Conservation (phyloP, 2,888 invertebrate genomes). For the Eupithecia insigniata region DNA sequence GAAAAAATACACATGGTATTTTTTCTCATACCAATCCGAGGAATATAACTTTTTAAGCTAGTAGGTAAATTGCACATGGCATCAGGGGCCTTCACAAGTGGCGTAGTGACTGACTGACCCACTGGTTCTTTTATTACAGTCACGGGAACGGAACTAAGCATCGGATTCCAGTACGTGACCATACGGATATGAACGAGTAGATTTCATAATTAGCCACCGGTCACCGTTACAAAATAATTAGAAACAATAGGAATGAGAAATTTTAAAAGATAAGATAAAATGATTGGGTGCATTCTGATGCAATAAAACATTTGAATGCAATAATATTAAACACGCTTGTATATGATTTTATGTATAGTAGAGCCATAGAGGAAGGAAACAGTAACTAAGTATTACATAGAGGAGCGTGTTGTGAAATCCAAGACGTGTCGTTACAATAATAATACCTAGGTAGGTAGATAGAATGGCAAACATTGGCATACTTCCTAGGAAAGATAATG, state of each 20-base stretch:
- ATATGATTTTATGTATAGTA: too few relatives aligned
- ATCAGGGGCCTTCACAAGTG: constrained; percentile 47
- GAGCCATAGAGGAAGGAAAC: neutral
- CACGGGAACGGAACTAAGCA: constrained; percentile 38
- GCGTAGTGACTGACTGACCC: constrained; percentile 29
- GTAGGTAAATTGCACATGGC: constrained; percentile 47
- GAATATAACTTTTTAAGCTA: too few relatives aligned
- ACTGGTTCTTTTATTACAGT: constrained; percentile 33
- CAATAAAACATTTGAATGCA: neutral
- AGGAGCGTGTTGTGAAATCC: constrained; percentile 5
- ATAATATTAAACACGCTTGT: too few relatives aligned
- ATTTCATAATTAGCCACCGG: constrained; percentile 24
- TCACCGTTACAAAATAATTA: constrained; percentile 12
- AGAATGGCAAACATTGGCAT: neutral
- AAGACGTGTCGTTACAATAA: neutral
- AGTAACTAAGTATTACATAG: neutral
- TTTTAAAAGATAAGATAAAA: neutral
- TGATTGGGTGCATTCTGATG: neutral
- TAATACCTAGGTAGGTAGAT: neutral
- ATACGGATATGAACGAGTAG: constrained; percentile 20
- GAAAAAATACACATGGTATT: neutral
- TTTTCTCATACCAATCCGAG: too few relatives aligned
- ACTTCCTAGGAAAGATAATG: neutral
- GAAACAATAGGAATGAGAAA: neutral
- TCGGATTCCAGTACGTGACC: constrained; percentile 38